A percentile compares a stretch with the other conserved stretches of the same genome.
These are phyloP conservation scores for Pseudochromis fuscus DNA, from an alignment of 2,797 vertebrate genomes.

Conservation along the genomic window DNA sequence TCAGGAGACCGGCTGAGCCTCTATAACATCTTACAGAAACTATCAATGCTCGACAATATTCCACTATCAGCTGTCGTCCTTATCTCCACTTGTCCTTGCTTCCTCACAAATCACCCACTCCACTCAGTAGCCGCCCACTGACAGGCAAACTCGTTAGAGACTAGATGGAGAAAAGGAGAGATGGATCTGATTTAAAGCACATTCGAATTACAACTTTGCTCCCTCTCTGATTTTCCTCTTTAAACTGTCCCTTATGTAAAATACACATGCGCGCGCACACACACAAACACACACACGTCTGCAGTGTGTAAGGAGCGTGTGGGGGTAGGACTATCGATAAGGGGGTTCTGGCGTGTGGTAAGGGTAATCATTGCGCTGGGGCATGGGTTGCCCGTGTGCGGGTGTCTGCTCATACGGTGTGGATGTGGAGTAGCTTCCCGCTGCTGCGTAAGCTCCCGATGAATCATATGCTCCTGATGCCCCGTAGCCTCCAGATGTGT, in stretches of 20 bases:
- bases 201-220: constrained; percentile 54
- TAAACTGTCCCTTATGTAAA: constrained; percentile 72
- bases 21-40: constrained; percentile 31
- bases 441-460: constrained; percentile 77
- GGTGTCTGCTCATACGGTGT: constrained; percentile 87
- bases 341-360: constrained; percentile 89
- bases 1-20: constrained; percentile 41
- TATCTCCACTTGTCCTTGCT: constrained; percentile 10
- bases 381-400: constrained; percentile 88
- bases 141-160: constrained; percentile 24
- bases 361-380: constrained; percentile 87
- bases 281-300: constrained; percentile 43
- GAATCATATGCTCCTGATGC: constrained; percentile 78
- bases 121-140: constrained; percentile 7
- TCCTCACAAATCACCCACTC: constrained; percentile 9
- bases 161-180: constrained; percentile 41
- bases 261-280: constrained; percentile 52
- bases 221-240: constrained; percentile 57
- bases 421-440: constrained; percentile 82
- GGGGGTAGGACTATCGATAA: constrained; percentile 84
- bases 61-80: constrained; percentile 11
- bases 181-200: constrained; percentile 48
- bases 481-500: constrained; percentile 70
- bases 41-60: constrained; percentile 29
- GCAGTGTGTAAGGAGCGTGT: constrained; percentile 71